Evolutionary conservation across 1,140 invertebrate genomes (phyloP).

Genomic region (Lepidurus apus): DNA sequence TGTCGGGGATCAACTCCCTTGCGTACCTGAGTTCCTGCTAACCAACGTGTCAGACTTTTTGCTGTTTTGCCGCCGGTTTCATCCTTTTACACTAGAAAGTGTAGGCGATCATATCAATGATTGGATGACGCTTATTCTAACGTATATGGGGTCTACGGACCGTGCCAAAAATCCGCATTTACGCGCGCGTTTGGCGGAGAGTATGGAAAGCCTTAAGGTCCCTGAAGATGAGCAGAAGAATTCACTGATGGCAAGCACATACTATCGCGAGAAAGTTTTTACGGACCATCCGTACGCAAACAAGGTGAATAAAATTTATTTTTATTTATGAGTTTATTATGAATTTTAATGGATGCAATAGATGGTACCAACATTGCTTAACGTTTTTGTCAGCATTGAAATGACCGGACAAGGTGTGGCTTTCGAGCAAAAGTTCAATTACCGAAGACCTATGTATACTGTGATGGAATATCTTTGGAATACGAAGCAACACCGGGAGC

Average conservation of each 20-base stretch:
- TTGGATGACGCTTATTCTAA: constrained; percentile 60
- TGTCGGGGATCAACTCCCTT: constrained; percentile 50
- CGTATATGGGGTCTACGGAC: constrained; percentile 67
- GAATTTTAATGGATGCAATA: constrained; percentile 43
- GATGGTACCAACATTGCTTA: constrained; percentile 67
- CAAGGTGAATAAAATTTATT: constrained; percentile 44
- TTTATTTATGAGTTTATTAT: constrained; percentile 25
- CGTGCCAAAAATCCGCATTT: constrained; percentile 88
- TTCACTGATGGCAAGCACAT: constrained; percentile 51
- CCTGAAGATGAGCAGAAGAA: constrained; percentile 52
- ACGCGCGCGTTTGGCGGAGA: constrained; percentile 80
- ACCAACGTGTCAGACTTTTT: constrained; percentile 80
- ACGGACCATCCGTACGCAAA: constrained; percentile 63
- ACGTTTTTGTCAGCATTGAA: constrained; percentile 94
- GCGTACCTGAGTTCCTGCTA: constrained; percentile 82
- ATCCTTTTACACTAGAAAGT: constrained; percentile 56
- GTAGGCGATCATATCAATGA: constrained; percentile 56
- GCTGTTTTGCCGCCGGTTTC: constrained; percentile 62
- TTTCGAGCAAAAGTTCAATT: constrained; percentile 97
- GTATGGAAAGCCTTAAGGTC: constrained; percentile 74
- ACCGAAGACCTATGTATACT: constrained; percentile 87
- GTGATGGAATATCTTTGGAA: constrained; percentile 90
- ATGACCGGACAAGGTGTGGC: constrained; percentile 92
- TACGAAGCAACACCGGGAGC: constrained; percentile 63
- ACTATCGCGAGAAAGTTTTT: constrained; percentile 70